phyloP scores from a whole-genome alignment of 2,113 vertebrate species.

The Corythoichthys haematopterus region DNA sequence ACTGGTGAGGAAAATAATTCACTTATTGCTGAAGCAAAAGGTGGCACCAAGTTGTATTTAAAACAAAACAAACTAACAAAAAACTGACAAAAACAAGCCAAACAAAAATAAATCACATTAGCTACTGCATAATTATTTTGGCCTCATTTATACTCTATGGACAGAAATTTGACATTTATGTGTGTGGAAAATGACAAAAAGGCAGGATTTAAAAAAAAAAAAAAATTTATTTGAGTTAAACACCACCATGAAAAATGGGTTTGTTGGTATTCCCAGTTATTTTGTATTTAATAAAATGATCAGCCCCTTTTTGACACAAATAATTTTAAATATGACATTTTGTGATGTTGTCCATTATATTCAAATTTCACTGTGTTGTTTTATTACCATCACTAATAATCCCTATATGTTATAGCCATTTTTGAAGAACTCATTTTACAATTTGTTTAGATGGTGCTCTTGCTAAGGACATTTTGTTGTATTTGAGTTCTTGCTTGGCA shows the following conservation, averaged over 20 bases:
- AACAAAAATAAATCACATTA: neutral
- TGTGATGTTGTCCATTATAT: neutral
- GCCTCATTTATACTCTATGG: too few relatives aligned
- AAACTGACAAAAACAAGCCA: too few relatives aligned
- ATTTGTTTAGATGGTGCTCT: constrained; percentile 3
- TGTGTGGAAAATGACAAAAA: neutral
- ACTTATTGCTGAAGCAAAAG: neutral
- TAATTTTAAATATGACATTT: neutral
- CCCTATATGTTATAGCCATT: neutral
- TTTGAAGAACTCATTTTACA: neutral
- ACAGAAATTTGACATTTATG: too few relatives aligned
- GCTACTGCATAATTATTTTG: neutral
- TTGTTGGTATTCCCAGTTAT: neutral
- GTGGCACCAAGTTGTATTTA: neutral
- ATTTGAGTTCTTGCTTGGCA: neutral
- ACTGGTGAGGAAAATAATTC: constrained; percentile 76
- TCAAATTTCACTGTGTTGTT: neutral
- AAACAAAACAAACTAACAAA: neutral
- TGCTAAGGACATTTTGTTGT: neutral
- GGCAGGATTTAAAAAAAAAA: too few relatives aligned
- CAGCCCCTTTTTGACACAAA: neutral
- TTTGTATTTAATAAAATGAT: neutral
- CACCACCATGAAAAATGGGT: neutral
- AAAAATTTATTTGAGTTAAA: neutral
- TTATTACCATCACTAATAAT: neutral